Conservation (phyloP, 2,888 invertebrate genomes). For the Parnassius mnemosyne region DNA sequence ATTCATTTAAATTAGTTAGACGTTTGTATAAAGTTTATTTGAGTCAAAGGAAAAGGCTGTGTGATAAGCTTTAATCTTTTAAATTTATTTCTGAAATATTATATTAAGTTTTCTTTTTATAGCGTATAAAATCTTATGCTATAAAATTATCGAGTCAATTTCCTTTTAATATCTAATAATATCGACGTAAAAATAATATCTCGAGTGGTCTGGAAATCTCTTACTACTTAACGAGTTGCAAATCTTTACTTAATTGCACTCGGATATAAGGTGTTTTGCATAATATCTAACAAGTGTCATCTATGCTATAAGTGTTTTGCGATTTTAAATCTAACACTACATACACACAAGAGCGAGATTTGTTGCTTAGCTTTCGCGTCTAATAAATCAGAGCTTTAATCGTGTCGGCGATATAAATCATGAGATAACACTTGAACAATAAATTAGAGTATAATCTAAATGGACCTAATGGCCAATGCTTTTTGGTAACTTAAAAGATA, state of each 20-base stretch:
- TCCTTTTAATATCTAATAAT: constrained; percentile 2
- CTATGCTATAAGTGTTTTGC: constrained; percentile 5
- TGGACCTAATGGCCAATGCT: constrained; percentile 11
- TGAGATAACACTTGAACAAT: constrained; percentile 24
- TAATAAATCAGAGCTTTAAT: constrained; percentile 16
- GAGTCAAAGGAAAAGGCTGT: no score
- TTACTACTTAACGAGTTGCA: constrained; percentile 21
- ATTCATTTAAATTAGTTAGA: no score
- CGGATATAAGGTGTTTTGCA: constrained; percentile 22
- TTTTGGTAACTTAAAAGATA: constrained; percentile 5
- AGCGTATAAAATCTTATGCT: no score
- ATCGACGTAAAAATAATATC: constrained; percentile 9
- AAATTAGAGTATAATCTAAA: constrained; percentile 22
- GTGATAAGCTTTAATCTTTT: no score
- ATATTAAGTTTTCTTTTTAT: no score
- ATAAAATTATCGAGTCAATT: no score
- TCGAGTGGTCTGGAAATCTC: constrained; percentile 19
- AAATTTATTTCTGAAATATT: no score
- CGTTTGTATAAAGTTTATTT: no score
- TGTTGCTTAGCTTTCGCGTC: background rate
- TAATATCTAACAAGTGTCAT: constrained; percentile 17
- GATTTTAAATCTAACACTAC: constrained; percentile 6
- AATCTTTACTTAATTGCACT: constrained; percentile 26
- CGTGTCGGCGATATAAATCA: constrained; percentile 22
- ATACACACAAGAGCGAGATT: constrained; percentile 15